These are phyloP conservation scores for Eupristina koningsbergeri DNA, from an alignment of 1,140 invertebrate genomes.

Conservation along the genomic window DNA sequence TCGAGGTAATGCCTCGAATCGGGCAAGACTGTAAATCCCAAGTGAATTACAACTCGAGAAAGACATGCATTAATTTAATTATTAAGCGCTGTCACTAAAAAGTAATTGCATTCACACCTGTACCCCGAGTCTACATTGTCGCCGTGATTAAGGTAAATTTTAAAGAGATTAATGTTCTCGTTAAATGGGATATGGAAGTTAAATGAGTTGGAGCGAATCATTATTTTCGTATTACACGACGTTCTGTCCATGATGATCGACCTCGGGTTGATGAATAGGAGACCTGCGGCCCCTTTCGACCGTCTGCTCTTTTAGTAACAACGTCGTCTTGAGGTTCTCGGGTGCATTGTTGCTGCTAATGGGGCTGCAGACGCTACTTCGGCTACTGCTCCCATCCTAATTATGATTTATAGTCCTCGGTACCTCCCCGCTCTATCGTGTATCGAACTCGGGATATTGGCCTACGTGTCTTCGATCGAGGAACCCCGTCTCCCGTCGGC, in stretches of 20 bases:
- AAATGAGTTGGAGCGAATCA: slow-evolving; percentile 31
- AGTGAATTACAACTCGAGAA: background rate
- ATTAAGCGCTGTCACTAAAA: background rate
- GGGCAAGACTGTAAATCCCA: background rate
- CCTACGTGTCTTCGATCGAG: slow-evolving; percentile 2
- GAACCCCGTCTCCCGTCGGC: background rate
- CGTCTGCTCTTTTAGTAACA: slow-evolving; percentile 62
- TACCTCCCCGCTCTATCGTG: too few species aligned
- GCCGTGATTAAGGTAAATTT: background rate
- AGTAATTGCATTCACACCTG: slow-evolving; percentile 27
- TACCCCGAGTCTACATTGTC: background rate
- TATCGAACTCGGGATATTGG: too few species aligned
- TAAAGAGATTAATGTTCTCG: slow-evolving; percentile 29
- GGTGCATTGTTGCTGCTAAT: slow-evolving; percentile 67
- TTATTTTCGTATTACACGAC: slow-evolving; percentile 46
- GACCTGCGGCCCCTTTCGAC: slow-evolving; percentile 15
- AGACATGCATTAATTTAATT: slow-evolving; percentile 3
- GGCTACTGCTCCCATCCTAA: slow-evolving; percentile 65
- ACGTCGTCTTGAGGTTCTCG: slow-evolving; percentile 61
- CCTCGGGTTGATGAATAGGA: slow-evolving; percentile 45
- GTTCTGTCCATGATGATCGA: slow-evolving; percentile 41
- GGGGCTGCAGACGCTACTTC: slow-evolving; percentile 61
- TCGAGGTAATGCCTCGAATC: background rate
- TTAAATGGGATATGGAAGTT: slow-evolving; percentile 28
- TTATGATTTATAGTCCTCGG: slow-evolving; percentile 67